Percentiles rank a stretch among this genome's conserved stretches.
These are phyloP conservation scores for Chondrilla cf. caribensis DNA, from an alignment of 37 sponge, comb jelly and placozoan genomes.

Conservation along the genomic window DNA sequence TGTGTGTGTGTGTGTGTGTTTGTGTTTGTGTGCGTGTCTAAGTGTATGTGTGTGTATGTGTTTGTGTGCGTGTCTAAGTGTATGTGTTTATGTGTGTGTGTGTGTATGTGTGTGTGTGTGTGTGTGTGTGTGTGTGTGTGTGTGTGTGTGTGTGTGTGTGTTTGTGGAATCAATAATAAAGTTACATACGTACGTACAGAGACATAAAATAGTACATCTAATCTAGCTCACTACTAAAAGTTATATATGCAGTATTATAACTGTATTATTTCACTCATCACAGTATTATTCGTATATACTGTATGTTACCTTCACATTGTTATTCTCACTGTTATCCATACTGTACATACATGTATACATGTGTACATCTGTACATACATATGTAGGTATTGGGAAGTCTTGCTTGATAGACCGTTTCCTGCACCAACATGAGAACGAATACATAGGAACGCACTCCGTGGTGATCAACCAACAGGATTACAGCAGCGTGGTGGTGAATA, in stretches of 20 bases:
- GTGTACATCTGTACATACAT: too few relatives aligned
- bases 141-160: not conserved
- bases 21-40: too few relatives aligned
- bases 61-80: not conserved
- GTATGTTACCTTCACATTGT: too few relatives aligned
- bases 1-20: not conserved
- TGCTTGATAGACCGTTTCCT: conserved; percentile 76
- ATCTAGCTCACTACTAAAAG: too few relatives aligned
- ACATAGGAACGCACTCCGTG: conserved; percentile 28
- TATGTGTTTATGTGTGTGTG: conserved; percentile 4
- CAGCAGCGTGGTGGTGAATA: conserved; percentile 56
- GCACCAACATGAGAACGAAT: conserved; percentile 23
- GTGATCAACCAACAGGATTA: conserved; percentile 46
- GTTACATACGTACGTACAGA: too few relatives aligned
- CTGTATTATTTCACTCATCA: too few relatives aligned
- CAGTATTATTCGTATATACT: too few relatives aligned
- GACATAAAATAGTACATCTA: too few relatives aligned
- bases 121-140: not conserved
- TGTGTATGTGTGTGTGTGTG: not conserved
- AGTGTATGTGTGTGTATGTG: too few relatives aligned
- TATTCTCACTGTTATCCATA: too few relatives aligned
- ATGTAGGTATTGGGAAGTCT: conserved; percentile 70
- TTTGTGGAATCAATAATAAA: too few relatives aligned
- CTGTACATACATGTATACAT: not conserved
- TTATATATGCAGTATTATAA: too few relatives aligned